Evolutionary conservation across 1,140 invertebrate species (phyloP).

Genomic region (Bombus impatiens): DNA sequence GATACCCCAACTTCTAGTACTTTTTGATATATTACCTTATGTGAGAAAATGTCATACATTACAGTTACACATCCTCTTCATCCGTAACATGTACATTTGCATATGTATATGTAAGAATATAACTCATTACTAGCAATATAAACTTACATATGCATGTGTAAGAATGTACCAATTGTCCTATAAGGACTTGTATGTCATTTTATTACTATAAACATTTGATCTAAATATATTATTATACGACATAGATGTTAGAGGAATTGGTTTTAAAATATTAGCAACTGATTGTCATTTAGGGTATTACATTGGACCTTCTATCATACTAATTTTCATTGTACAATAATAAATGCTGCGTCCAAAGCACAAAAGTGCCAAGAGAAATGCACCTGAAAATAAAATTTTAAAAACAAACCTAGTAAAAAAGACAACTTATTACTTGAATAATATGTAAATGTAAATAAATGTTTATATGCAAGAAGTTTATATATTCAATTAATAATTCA

Average conservation of each 20-base stretch:
- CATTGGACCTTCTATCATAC: slow-evolving; percentile 92
- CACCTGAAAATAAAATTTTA: slow-evolving; percentile 54
- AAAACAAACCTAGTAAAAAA: background rate
- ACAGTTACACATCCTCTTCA: slow-evolving; percentile 47
- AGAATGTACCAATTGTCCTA: slow-evolving; percentile 47
- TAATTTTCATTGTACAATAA: slow-evolving; percentile 95
- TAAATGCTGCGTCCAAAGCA: slow-evolving; percentile 91
- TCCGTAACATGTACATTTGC: slow-evolving; percentile 50
- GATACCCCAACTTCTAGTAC: slow-evolving; percentile 31
- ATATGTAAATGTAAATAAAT: background rate
- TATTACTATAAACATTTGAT: slow-evolving; percentile 67
- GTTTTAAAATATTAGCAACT: slow-evolving; percentile 50
- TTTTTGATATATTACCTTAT: slow-evolving; percentile 45
- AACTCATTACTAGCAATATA: slow-evolving; percentile 40
- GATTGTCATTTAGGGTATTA: slow-evolving; percentile 76
- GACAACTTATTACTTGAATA: background rate
- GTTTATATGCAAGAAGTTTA: slow-evolving; percentile 12
- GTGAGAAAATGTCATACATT: slow-evolving; percentile 42
- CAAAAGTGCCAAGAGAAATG: slow-evolving; percentile 88
- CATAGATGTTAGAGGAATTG: slow-evolving; percentile 68
- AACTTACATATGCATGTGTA: slow-evolving; percentile 44
- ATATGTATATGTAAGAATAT: slow-evolving; percentile 53
- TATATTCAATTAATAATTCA: background rate
- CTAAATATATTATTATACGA: slow-evolving; percentile 70
- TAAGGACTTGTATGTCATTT: slow-evolving; percentile 56